phyloP scores from a whole-genome alignment of 2,113 vertebrate genomes.

The Hippocampus mohnikei region DNA sequence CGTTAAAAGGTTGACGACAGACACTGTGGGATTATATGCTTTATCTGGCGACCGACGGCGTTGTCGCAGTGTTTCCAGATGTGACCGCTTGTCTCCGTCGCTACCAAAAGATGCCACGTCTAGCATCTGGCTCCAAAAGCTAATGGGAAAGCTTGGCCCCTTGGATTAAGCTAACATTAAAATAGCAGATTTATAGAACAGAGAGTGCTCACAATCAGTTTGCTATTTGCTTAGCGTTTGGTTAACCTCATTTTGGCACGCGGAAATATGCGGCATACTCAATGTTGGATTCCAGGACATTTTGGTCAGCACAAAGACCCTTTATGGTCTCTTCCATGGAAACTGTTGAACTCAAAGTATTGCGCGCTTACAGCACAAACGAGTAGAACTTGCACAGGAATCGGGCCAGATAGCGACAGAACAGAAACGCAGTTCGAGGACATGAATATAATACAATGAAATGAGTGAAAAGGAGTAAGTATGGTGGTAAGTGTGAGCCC shows the following conservation, averaged over 20 bases:
- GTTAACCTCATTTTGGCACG: conserved; percentile 37
- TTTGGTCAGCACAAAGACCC: conserved; percentile 23
- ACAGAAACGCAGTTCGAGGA: not conserved
- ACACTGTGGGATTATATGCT: not conserved
- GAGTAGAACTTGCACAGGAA: not conserved
- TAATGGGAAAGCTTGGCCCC: conserved; percentile 26
- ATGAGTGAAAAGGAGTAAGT: too few species aligned
- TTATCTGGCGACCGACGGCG: conserved; percentile 18
- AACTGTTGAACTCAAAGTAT: conserved; percentile 19
- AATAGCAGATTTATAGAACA: conserved; percentile 37
- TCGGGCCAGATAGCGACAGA: not conserved
- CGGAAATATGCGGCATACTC: not conserved
- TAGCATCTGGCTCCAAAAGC: conserved; percentile 35
- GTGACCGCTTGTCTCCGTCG: conserved; percentile 45
- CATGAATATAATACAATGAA: too few species aligned
- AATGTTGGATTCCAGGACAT: conserved; percentile 27
- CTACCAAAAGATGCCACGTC: conserved; percentile 46
- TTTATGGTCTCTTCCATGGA: conserved; percentile 19
- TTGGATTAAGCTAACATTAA: conserved; percentile 40
- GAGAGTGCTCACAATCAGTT: conserved; percentile 25
- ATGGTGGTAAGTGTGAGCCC: too few species aligned
- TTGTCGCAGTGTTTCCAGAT: conserved; percentile 45
- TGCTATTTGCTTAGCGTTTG: conserved; percentile 25
- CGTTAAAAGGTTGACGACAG: conserved; percentile 5
- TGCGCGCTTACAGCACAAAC: not conserved